A percentile compares a stretch with the other conserved stretches of the same genome.
Evolutionary conservation across 2,797 vertebrate species (phyloP).

Genomic region (Xiphophorus birchmanni): DNA sequence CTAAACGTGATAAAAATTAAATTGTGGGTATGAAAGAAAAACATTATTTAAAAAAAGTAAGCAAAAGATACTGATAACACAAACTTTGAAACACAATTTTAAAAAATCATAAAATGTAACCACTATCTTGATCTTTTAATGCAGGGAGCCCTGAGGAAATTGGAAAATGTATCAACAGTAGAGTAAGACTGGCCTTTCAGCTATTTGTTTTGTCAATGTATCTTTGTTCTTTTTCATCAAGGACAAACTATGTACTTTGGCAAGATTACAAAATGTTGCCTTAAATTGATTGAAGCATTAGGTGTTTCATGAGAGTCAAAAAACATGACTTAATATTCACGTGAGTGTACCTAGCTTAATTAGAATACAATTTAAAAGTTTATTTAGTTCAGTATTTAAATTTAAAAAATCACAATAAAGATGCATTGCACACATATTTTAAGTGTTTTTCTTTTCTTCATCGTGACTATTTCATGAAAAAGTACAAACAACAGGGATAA

Average conservation of each 20-base stretch:
- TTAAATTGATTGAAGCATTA: neutral
- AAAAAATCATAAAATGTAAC: no score
- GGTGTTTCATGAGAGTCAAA: neutral
- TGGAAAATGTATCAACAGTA: neutral
- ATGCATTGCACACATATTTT: neutral
- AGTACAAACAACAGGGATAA: neutral
- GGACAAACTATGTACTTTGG: neutral
- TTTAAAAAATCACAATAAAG: neutral
- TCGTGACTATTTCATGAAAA: neutral
- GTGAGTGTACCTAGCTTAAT: neutral
- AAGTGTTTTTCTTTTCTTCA: neutral
- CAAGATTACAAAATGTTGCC: neutral
- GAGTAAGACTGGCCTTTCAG: neutral
- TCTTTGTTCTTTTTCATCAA: neutral
- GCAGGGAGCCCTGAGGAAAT: neutral
- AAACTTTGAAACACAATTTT: no score
- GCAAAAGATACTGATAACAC: no score
- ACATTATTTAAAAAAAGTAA: no score
- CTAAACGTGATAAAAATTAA: no score
- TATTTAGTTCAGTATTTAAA: neutral
- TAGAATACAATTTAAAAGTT: neutral
- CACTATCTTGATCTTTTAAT: neutral
- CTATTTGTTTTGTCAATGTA: neutral
- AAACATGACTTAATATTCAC: neutral
- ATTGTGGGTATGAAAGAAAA: no score